These are phyloP conservation scores for Thripadectes ignobilis DNA, from an alignment of 2,797 vertebrate genomes.

Conservation along the genomic window DNA sequence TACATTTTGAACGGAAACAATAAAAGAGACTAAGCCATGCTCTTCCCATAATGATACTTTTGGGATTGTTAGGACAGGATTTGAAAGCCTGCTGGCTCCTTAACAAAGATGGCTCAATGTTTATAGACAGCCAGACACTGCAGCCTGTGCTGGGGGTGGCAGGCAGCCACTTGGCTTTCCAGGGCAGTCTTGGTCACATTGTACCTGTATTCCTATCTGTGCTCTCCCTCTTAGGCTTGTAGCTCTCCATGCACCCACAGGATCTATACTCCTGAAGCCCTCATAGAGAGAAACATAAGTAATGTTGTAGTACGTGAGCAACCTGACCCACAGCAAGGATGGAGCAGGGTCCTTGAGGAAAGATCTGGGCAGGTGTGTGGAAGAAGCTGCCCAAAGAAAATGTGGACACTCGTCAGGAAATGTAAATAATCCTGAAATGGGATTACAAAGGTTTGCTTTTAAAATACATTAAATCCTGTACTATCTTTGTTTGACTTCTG, in stretches of 20 bases:
- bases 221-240: not conserved
- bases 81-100: constrained; percentile 4
- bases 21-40: not conserved
- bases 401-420: not conserved
- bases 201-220: not conserved
- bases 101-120: not conserved
- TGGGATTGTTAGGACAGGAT: not conserved
- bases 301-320: too few relatives aligned
- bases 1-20: constrained; percentile 12
- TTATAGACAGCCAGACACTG: not conserved
- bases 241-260: not conserved
- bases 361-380: fast-evolving
- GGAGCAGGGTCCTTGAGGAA: not conserved
- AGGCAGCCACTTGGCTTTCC: not conserved
- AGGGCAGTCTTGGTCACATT: fast-evolving
- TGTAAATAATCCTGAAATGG: not conserved
- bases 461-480: not conserved
- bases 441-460: not conserved
- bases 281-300: not conserved
- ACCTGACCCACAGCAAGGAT: not conserved
- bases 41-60: not conserved
- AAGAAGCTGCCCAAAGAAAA: not conserved
- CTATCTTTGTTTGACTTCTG: not conserved
- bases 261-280: not conserved
- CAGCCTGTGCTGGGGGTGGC: not conserved